phyloP scores from a whole-genome alignment of 2,888 invertebrate species.

The Meta bourneti region DNA sequence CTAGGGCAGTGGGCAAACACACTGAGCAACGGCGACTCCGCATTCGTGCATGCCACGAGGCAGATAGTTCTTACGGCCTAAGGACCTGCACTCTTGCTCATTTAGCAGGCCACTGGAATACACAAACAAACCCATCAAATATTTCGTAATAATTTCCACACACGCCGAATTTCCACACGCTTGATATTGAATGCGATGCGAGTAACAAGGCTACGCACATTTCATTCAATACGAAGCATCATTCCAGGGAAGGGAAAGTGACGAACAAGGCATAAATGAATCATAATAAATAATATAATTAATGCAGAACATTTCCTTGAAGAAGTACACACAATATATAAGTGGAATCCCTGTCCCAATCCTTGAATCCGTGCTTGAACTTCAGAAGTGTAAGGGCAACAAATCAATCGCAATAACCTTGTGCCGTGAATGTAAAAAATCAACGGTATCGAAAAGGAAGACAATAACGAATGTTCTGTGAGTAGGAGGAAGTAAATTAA shows the following conservation, averaged over 20 bases:
- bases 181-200: no score
- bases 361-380: slow-evolving; percentile 16
- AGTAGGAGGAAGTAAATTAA: slow-evolving; percentile 43
- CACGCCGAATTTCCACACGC: background rate
- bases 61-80: background rate
- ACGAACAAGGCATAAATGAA: no score
- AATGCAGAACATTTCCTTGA: no score
- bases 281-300: no score
- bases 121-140: background rate
- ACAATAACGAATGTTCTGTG: slow-evolving; percentile 1
- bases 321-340: no score
- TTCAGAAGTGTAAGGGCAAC: slow-evolving; percentile 5
- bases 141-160: background rate
- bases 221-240: no score
- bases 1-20: no score
- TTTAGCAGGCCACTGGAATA: background rate
- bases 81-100: background rate
- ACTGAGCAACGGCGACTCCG: no score
- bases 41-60: no score
- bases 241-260: no score
- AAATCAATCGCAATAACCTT: slow-evolving; percentile 33
- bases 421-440: slow-evolving; percentile 12
- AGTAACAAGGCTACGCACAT: no score
- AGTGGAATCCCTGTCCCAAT: background rate
- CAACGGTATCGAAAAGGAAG: slow-evolving; percentile 1